These are phyloP conservation scores for Carabus problematicus DNA, from an alignment of 2,888 invertebrate species.

Conservation along the genomic window DNA sequence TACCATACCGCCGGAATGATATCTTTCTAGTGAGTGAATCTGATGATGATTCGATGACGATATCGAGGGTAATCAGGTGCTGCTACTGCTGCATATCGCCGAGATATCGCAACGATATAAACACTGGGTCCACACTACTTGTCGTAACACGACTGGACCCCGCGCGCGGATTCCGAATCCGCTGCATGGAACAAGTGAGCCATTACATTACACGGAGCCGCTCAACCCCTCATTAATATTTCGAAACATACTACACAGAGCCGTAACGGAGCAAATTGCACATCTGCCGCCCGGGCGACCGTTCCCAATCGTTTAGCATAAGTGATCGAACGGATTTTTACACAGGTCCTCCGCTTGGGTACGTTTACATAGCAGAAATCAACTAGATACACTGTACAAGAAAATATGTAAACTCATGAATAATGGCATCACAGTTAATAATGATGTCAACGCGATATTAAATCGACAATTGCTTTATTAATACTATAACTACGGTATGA, in stretches of 20 bases:
- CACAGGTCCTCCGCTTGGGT: background rate
- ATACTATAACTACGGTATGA: no score
- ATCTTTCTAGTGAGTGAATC: no score
- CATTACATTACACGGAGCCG: conserved; percentile 16
- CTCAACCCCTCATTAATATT: conserved; percentile 32
- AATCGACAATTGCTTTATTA: no score
- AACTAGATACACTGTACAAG: background rate
- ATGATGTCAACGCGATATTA: no score
- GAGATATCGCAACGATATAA: no score
- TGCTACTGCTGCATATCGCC: no score
- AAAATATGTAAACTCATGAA: background rate
- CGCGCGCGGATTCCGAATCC: conserved; percentile 2
- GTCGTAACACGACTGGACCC: background rate
- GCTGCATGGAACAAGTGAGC: conserved; percentile 14
- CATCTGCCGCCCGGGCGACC: conserved; percentile 9
- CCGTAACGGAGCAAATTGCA: conserved; percentile 26
- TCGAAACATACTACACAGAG: conserved; percentile 28
- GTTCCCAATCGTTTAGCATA: conserved; percentile 17
- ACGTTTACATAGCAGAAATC: conserved; percentile 2
- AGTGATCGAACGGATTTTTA: conserved; percentile 7
- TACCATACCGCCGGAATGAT: no score
- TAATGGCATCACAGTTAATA: no score
- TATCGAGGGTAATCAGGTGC: no score
- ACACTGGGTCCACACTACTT: no score
- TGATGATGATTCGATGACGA: no score